Base-by-base conservation (phyloP, 2,113 vertebrate species). In the Tapirus terrestris region DNA sequence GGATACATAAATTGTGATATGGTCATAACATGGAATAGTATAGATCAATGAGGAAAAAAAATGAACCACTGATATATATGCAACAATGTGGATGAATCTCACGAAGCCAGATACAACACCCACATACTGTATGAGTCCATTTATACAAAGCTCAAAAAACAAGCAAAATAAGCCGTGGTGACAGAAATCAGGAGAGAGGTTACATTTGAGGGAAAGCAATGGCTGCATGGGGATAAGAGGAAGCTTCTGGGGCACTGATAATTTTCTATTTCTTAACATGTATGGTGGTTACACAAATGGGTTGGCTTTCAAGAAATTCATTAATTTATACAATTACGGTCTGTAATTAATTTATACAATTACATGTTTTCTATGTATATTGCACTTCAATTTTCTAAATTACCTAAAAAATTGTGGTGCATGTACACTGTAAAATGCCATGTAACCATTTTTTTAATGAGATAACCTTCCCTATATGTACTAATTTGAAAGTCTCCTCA, bases 401-500 rank as follows among this genome's bases (percentile, higher is more conserved):
- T 11, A 58, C 63, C 45, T 95, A 31, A 8, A 33, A 84, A 95
- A 70, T 61, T 4, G 65, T 36, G 51, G n/a, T 56, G 53, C 45
- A 2, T 39, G 2, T 14, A n/a, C 45, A 33, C 48, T 53, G 61
- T 61, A 45, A 79, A 93, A 80, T 84, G 16, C 25, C 76, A 83
- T 13, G 8, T 65, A 51, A 70, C 36, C 31, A 17, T 79, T 58
- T 91, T 53, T 76, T 63, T 56, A 81, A 81, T 39, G 10, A 27
- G 21, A 9, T 31, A n/a, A n/a, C 33, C 53, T 63, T 81, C 21
- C 36, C 56, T 48, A 1, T 73, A 23, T 6, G 23, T 51, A 23
- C 58, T 84, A 53, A 91, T 75, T 88, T 53, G 73, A 85, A 80
- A 65, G 68, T 84, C n/a, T 96, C 84, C 77, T 53, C 48, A 39